Conservation (phyloP, 2,888 invertebrate genomes). For the Dicranocentrus wangi region DNA sequence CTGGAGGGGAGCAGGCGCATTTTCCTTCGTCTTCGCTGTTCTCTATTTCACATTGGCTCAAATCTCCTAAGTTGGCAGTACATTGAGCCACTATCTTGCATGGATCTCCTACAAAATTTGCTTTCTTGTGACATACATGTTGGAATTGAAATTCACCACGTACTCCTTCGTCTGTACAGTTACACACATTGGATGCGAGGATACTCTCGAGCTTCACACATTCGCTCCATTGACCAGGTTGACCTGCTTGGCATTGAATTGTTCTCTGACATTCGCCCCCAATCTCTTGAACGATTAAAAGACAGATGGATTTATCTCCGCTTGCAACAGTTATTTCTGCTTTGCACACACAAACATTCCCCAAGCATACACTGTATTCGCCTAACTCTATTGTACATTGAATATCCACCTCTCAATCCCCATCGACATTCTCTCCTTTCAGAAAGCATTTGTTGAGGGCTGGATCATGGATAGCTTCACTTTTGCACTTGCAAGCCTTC, state of each 20-base stretch:
- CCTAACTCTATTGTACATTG: conserved; percentile 3
- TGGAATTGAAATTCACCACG: neutral
- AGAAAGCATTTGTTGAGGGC: neutral
- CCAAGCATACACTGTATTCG: neutral
- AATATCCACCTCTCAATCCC: neutral
- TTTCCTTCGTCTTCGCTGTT: too few species aligned
- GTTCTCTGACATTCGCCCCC: neutral
- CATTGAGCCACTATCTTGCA: neutral
- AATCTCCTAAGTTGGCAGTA: neutral
- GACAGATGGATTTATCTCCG: neutral
- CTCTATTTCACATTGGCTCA: neutral
- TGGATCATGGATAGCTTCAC: too few species aligned
- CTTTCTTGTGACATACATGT: neutral
- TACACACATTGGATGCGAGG: neutral
- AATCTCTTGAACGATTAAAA: neutral
- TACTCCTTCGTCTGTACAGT: neutral
- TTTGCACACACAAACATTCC: neutral
- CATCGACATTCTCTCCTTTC: neutral
- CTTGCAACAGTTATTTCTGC: neutral
- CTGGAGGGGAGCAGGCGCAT: neutral
- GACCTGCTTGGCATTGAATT: neutral
- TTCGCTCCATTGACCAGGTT: conserved; percentile 1
- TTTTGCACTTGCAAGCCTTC: too few species aligned
- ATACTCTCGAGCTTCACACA: neutral
- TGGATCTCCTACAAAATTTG: neutral